phyloP scores from a whole-genome alignment of 2,888 invertebrate genomes.

The Phalangium opilio region DNA sequence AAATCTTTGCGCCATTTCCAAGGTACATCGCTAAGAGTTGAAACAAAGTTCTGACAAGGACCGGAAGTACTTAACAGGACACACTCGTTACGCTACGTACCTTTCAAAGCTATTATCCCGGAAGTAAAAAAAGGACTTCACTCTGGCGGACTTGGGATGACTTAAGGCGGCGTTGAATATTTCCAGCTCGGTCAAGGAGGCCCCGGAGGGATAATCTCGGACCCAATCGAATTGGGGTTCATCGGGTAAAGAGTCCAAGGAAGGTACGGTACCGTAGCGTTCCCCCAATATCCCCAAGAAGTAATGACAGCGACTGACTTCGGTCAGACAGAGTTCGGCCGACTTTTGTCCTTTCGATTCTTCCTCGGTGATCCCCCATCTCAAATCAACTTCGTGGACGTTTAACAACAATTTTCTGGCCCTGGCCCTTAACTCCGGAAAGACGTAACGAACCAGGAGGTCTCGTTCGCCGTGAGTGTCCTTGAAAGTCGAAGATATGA shows the following conservation, averaged over 20 bases:
- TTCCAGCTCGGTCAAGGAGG: conserved; percentile 34
- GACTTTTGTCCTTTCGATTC: conserved; percentile 28
- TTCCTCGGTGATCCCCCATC: conserved; percentile 36
- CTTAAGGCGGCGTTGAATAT: conserved; percentile 28
- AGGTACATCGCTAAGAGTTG: conserved; percentile 26
- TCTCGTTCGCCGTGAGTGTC: conserved; percentile 38
- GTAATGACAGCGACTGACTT: conserved; percentile 31
- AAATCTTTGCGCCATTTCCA: conserved; percentile 25
- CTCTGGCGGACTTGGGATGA: conserved; percentile 19
- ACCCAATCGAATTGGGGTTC: conserved; percentile 30
- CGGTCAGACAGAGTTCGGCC: conserved; percentile 31
- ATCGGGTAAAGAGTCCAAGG: conserved; percentile 25
- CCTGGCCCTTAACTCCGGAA: conserved; percentile 33
- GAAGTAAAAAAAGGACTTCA: conserved; percentile 31
- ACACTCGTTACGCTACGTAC: too few species aligned
- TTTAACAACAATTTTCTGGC: conserved; percentile 27
- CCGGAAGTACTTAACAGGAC: too few species aligned
- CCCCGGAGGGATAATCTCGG: conserved; percentile 26
- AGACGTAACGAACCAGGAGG: conserved; percentile 32
- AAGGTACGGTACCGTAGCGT: conserved; percentile 32
- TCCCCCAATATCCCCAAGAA: conserved; percentile 34
- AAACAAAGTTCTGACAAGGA: background rate
- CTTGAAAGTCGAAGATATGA: conserved; percentile 37
- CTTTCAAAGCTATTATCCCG: conserved; percentile 24
- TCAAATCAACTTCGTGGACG: conserved; percentile 33